A percentile compares a stretch with the other conserved stretches of the same genome.
Conservation (phyloP, 2,113 vertebrate genomes). For the Dasyprocta punctata region DNA sequence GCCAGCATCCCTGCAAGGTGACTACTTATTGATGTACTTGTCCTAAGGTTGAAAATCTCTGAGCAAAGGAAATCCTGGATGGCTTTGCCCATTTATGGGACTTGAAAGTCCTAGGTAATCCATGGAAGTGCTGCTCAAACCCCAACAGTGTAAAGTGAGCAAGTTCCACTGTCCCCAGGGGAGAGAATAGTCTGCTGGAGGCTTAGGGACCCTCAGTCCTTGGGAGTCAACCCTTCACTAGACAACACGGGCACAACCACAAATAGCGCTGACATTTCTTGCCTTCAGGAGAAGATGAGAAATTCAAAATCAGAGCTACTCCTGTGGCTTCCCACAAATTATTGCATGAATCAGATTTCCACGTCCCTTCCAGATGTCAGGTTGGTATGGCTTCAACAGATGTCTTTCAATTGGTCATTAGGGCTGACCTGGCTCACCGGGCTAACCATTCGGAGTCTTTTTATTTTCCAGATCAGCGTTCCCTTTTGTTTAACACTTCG, state of each 20-base stretch:
- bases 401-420: neutral
- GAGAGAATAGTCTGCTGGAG: neutral
- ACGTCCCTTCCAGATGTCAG: neutral
- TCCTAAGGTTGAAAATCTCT: neutral
- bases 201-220: neutral
- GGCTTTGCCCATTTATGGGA: neutral
- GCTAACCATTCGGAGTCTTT: neutral
- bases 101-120: neutral
- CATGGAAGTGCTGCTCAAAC: neutral
- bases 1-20: neutral
- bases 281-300: neutral
- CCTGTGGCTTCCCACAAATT: neutral
- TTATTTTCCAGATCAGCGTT: neutral
- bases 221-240: neutral
- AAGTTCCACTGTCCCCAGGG: neutral
- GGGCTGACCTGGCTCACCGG: neutral
- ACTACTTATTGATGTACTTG: neutral
- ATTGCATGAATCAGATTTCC: neutral
- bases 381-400: neutral
- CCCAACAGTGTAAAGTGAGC: neutral
- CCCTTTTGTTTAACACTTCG: neutral
- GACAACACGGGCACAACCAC: neutral
- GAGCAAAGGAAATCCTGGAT: neutral
- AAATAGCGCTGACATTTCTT: neutral
- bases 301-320: neutral